Evolutionary conservation across 2,888 invertebrate species (phyloP).

Genomic region (Brachynemurus nebulosus): DNA sequence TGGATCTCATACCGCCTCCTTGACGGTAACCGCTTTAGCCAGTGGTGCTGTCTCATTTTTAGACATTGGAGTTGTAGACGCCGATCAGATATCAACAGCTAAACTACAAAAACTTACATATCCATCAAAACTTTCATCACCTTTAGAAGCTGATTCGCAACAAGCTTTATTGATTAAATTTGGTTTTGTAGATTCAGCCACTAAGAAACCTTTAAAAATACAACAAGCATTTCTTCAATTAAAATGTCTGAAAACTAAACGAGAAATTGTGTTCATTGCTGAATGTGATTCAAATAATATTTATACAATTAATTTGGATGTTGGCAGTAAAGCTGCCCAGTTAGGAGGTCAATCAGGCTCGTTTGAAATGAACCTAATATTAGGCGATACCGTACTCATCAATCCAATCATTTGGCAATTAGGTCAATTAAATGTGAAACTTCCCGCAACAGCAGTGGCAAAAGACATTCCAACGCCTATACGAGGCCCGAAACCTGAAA

Average conservation of each 20-base stretch:
- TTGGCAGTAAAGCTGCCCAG: constrained; percentile 65
- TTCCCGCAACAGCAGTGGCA: constrained; percentile 30
- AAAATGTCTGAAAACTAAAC: constrained; percentile 44
- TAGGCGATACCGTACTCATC: constrained; percentile 83
- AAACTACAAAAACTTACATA: constrained; percentile 58
- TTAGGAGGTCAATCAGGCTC: constrained; percentile 61
- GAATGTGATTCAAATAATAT: constrained; percentile 52
- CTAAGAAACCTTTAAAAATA: constrained; percentile 52
- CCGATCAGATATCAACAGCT: constrained; percentile 75
- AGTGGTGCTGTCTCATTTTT: constrained; percentile 61
- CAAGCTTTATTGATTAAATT: constrained; percentile 75
- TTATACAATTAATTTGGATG: constrained; percentile 36
- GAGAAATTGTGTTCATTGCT: constrained; percentile 88
- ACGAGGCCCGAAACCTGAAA: constrained; percentile 42
- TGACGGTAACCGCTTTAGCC: constrained; percentile 53
- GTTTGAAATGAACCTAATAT: constrained; percentile 68
- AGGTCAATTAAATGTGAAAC: constrained; percentile 62
- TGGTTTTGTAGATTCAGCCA: constrained; percentile 55
- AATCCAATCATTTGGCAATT: constrained; percentile 83
- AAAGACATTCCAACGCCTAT: constrained; percentile 22
- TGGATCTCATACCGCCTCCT: constrained; percentile 37
- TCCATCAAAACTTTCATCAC: constrained; percentile 53
- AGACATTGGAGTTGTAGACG: constrained; percentile 80
- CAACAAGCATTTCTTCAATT: constrained; percentile 83
- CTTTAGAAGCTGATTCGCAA: constrained; percentile 73